A percentile compares a stretch with the other conserved stretches of the same genome.
Conservation (phyloP, 2,888 invertebrate genomes). For the Lasioglossum zephyrum region DNA sequence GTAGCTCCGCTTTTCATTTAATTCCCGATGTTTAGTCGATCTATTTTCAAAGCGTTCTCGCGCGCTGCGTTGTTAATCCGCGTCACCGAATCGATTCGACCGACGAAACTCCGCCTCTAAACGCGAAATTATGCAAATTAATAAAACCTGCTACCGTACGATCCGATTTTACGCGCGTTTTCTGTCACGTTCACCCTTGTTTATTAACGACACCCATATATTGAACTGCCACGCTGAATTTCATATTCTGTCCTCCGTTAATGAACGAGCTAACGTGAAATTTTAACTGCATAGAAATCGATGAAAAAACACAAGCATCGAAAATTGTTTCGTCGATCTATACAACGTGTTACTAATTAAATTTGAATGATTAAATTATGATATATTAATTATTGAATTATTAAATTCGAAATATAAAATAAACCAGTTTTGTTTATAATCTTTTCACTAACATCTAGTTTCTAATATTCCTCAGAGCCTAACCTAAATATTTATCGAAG, state of each 20-base stretch:
- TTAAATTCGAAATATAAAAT: not conserved
- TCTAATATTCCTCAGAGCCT: no score
- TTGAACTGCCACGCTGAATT: not conserved
- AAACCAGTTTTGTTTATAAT: not conserved
- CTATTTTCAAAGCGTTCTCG: slow-evolving; percentile 60
- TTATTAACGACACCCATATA: not conserved
- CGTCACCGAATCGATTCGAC: slow-evolving; percentile 50
- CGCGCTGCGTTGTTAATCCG: slow-evolving; percentile 46
- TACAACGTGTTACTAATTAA: not conserved
- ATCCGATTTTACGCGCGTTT: not conserved
- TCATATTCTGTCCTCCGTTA: not conserved
- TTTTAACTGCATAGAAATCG: not conserved
- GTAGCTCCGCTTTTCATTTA: slow-evolving; percentile 58
- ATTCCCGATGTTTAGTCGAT: slow-evolving; percentile 57
- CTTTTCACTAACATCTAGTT: not conserved
- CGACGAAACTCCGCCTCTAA: slow-evolving; percentile 18
- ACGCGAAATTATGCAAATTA: slow-evolving; percentile 43
- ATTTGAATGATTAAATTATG: no score
- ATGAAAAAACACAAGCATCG: not conserved
- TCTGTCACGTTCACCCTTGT: not conserved
- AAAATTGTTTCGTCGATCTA: not conserved
- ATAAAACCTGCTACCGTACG: slow-evolving; percentile 17
- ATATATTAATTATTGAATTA: no score
- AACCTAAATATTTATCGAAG: no score
- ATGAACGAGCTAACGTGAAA: not conserved